phyloP scores from a whole-genome alignment of 2,797 vertebrate genomes.

The Enteromius mattozi region DNA sequence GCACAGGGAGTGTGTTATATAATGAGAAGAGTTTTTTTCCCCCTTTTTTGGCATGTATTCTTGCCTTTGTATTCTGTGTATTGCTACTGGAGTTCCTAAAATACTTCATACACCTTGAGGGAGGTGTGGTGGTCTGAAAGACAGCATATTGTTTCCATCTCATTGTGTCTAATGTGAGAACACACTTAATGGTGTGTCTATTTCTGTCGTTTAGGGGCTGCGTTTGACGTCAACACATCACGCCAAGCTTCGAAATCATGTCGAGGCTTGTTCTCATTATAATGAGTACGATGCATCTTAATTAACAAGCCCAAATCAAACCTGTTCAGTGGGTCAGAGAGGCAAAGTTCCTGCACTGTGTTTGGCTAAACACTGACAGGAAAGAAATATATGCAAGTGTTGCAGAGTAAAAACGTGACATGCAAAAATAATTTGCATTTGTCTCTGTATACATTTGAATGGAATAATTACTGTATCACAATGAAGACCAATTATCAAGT shows the following conservation, averaged over 20 bases:
- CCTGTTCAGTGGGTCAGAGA: conserved; percentile 43
- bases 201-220: conserved; percentile 44
- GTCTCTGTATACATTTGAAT: not conserved
- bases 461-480: not conserved
- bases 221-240: conserved; percentile 55
- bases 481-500: not conserved
- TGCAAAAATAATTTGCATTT: not conserved
- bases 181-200: conserved; percentile 47
- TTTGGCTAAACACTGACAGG: not conserved
- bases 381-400: not conserved
- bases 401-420: not conserved
- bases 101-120: conserved; percentile 48
- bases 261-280: conserved; percentile 50
- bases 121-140: conserved; percentile 32
- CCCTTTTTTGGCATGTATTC: not conserved
- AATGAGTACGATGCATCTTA: conserved; percentile 36
- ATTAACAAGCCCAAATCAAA: conserved; percentile 53
- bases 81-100: conserved; percentile 39
- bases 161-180: conserved; percentile 54
- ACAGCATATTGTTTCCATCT: conserved; percentile 57
- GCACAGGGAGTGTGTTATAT: conserved; percentile 44
- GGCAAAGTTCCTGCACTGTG: conserved; percentile 23
- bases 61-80: conserved; percentile 28
- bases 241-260: conserved; percentile 36
- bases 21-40: conserved; percentile 28